These are phyloP conservation scores for Distichodus sexfasciatus DNA, from an alignment of 2,797 vertebrate genomes.

Conservation along the genomic window DNA sequence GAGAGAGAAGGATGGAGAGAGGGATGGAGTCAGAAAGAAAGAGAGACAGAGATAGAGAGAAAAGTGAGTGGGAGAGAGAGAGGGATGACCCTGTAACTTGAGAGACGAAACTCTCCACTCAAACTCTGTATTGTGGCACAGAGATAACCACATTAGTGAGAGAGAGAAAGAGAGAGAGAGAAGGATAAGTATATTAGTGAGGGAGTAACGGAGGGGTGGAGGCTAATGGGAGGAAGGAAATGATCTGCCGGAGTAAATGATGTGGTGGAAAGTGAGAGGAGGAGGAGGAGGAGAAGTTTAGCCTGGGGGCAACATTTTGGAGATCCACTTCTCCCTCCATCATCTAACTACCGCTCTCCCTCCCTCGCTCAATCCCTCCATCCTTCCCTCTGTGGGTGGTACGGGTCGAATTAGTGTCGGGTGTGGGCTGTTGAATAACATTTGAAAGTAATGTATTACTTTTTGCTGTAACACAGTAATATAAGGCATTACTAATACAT, in stretches of 20 bases:
- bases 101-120: neutral
- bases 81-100: neutral
- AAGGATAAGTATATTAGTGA: too few species aligned
- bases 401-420: too few species aligned
- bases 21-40: neutral
- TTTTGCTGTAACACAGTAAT: too few species aligned
- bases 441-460: too few species aligned
- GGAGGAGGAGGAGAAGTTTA: neutral
- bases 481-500: too few species aligned
- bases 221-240: constrained; percentile 6
- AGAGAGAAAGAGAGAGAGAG: neutral
- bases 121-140: neutral
- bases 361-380: too few species aligned
- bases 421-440: too few species aligned
- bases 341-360: too few species aligned
- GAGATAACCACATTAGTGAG: neutral
- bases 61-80: too few species aligned
- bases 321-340: too few species aligned
- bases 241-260: neutral
- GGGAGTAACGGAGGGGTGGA: neutral
- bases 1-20: too few species aligned
- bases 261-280: neutral
- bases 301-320: neutral
- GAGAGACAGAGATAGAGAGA: neutral
- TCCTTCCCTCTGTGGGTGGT: too few species aligned